Conservation (phyloP, 2,113 vertebrate genomes). For the Entelurus aequoreus region DNA sequence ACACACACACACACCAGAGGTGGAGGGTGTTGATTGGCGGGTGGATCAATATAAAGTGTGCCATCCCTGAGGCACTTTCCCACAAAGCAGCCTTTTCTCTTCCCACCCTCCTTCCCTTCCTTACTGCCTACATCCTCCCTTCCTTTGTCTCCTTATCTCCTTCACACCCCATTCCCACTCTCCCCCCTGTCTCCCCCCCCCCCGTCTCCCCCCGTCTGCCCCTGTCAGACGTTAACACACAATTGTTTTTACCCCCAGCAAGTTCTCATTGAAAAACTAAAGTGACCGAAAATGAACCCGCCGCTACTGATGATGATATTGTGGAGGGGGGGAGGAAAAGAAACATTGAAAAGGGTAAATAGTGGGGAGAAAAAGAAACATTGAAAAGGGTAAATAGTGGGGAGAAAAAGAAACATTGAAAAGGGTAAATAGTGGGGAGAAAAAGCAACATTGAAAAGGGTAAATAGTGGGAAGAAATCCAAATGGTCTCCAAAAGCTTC, state of each 20-base stretch:
- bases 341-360: too few relatives aligned
- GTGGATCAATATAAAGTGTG: conserved; percentile 61
- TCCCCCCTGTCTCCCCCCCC: not conserved
- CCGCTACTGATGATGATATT: too few relatives aligned
- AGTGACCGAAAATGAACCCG: too few relatives aligned
- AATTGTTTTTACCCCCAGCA: not conserved
- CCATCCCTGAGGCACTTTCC: conserved; percentile 62
- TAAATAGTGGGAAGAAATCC: too few relatives aligned
- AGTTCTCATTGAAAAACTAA: too few relatives aligned
- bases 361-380: too few relatives aligned
- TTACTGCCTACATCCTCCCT: conserved; percentile 29
- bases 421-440: too few relatives aligned
- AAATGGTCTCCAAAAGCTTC: too few relatives aligned
- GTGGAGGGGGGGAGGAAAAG: too few relatives aligned
- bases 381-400: too few relatives aligned
- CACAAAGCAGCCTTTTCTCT: conserved; percentile 59
- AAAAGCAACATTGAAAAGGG: too few relatives aligned
- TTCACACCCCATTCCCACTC: not conserved
- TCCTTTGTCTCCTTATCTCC: conserved; percentile 41
- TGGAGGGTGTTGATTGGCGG: conserved; percentile 35
- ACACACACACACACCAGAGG: conserved; percentile 29
- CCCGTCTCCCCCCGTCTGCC: conserved; percentile 3
- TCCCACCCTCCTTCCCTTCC: conserved; percentile 22
- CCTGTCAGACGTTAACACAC: conserved; percentile 4
- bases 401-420: too few relatives aligned